Percentiles rank a stretch among this genome's conserved stretches.
phyloP scores from a whole-genome alignment of 2,888 invertebrate species.

The Acrobeloides nanus region DNA sequence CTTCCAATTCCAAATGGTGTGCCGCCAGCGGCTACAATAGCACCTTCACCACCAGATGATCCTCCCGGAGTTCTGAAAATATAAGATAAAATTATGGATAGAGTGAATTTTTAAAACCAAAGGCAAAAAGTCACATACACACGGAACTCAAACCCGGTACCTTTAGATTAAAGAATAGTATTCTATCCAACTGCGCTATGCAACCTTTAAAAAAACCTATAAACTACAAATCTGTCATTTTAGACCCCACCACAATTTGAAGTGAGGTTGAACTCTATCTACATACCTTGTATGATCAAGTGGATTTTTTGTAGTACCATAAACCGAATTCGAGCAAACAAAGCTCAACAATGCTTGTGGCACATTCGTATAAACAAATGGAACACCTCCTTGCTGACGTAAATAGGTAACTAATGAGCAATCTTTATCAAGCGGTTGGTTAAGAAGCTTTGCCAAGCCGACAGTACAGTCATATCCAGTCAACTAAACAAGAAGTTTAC shows the following conservation, averaged over 20 bases:
- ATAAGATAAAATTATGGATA: conserved; percentile 5
- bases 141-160: too few relatives aligned
- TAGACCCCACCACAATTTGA: too few relatives aligned
- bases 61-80: conserved; percentile 56
- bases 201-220: too few relatives aligned
- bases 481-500: conserved; percentile 41
- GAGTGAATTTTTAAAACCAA: background rate
- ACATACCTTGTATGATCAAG: conserved; percentile 38
- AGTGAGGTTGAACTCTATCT: background rate
- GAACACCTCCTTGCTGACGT: conserved; percentile 56
- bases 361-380: conserved; percentile 58
- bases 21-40: conserved; percentile 56
- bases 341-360: conserved; percentile 54
- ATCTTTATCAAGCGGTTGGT: conserved; percentile 39
- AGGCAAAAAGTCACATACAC: too few relatives aligned
- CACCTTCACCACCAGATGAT: conserved; percentile 57
- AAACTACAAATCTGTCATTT: too few relatives aligned
- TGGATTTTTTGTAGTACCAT: conserved; percentile 56
- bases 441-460: conserved; percentile 53
- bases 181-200: too few relatives aligned
- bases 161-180: too few relatives aligned
- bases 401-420: conserved; percentile 41
- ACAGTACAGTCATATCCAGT: conserved; percentile 53
- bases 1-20: conserved; percentile 57
- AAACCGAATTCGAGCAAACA: conserved; percentile 55